Percentiles rank a stretch among this genome's conserved stretches.
Conservation (phyloP, 2,888 invertebrate species). For the Ectropis crepuscularia region DNA sequence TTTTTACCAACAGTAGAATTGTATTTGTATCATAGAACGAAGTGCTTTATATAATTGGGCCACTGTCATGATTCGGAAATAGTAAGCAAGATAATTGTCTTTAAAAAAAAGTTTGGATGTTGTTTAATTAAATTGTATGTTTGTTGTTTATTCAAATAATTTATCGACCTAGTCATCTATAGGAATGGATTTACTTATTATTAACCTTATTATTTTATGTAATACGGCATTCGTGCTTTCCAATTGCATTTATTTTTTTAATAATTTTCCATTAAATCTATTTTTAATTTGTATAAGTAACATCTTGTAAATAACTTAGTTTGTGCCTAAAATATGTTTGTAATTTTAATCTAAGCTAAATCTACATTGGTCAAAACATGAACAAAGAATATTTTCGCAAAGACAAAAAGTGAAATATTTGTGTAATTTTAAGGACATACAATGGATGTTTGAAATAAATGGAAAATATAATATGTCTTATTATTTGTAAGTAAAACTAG, state of each 20-base stretch:
- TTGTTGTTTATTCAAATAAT: slow-evolving; percentile 1
- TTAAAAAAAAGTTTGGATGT: neutral
- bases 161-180: slow-evolving; percentile 13
- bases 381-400: slow-evolving; percentile 11
- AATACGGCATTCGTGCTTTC: neutral
- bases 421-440: slow-evolving; percentile 25
- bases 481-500: neutral
- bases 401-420: slow-evolving; percentile 11
- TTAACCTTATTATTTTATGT: neutral
- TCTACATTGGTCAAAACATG: neutral
- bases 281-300: neutral
- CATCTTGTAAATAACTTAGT: slow-evolving; percentile 9
- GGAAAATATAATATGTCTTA: slow-evolving; percentile 1
- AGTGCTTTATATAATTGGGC: too few relatives aligned
- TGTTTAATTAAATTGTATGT: slow-evolving; percentile 7
- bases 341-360: neutral
- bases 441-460: slow-evolving; percentile 34
- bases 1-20: too few relatives aligned
- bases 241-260: neutral
- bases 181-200: neutral
- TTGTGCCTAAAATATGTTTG: slow-evolving; percentile 2
- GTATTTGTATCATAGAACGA: too few relatives aligned
- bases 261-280: neutral
- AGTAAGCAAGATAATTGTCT: neutral
- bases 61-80: too few relatives aligned